Conservation (phyloP, 2,113 vertebrate species). For the Microcebus ravelobensis region DNA sequence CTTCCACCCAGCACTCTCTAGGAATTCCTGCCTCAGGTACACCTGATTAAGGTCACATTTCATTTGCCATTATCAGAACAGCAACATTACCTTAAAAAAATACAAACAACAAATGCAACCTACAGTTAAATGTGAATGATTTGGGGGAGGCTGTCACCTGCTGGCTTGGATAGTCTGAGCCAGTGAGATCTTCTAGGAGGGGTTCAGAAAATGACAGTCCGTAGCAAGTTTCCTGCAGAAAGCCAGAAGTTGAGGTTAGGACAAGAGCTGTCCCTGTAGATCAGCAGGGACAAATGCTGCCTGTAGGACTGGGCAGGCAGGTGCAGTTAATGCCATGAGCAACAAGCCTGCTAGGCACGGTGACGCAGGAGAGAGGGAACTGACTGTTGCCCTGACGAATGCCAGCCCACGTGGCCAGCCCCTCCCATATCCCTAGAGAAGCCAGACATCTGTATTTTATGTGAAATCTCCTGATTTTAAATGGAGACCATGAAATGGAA, state of each 20-base stretch:
- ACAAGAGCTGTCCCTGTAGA: not conserved
- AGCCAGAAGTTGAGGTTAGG: not conserved
- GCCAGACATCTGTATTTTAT: not conserved
- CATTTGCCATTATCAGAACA: not conserved
- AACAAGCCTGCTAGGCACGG: not conserved
- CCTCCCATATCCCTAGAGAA: not conserved
- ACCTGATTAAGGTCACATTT: not conserved
- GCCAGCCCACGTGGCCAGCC: not conserved
- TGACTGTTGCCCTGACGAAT: not conserved
- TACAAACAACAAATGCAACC: not conserved
- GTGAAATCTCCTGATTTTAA: not conserved
- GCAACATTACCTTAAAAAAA: not conserved
- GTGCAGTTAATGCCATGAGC: not conserved
- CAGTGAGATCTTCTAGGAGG: not conserved
- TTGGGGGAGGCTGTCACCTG: not conserved
- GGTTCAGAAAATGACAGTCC: not conserved
- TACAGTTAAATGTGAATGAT: not conserved
- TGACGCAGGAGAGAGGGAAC: not conserved
- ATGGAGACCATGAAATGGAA: not conserved
- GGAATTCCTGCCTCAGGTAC: not conserved
- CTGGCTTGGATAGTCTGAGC: slow-evolving; percentile 17
- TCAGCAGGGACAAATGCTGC: not conserved
- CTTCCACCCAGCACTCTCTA: not conserved
- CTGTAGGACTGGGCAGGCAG: not conserved
- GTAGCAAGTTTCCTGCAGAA: not conserved